phyloP scores from a whole-genome alignment of 2,888 invertebrate species.

The Alitta virens region DNA sequence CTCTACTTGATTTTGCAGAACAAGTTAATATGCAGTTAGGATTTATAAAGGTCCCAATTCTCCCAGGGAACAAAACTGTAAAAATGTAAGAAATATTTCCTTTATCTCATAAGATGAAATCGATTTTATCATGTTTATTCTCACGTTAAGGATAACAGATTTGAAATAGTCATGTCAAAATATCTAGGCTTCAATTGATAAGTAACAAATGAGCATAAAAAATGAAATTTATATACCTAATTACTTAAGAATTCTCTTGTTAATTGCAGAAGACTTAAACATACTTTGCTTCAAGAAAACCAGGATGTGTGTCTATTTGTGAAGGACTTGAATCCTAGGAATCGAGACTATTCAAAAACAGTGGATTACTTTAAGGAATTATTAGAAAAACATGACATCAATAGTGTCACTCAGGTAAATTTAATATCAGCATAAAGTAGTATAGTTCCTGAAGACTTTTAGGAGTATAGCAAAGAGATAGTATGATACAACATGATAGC shows the following conservation, averaged over 20 bases:
- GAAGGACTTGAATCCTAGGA: conserved; percentile 72
- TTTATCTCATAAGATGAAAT: not conserved
- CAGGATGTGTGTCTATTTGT: conserved; percentile 78
- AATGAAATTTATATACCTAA: too few relatives aligned
- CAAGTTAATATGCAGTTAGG: conserved; percentile 39
- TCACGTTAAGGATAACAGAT: too few relatives aligned
- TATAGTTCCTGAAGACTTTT: conserved; percentile 76
- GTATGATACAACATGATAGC: too few relatives aligned
- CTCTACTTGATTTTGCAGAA: conserved; percentile 33
- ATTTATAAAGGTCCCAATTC: conserved; percentile 38
- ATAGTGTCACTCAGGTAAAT: conserved; percentile 51
- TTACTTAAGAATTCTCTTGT: conserved; percentile 3
- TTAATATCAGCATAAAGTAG: conserved; percentile 67
- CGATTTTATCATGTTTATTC: too few relatives aligned
- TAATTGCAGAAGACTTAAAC: conserved; percentile 38
- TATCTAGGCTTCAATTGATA: too few relatives aligned
- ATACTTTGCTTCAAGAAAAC: conserved; percentile 62
- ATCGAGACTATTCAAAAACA: conserved; percentile 72
- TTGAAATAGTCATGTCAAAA: too few relatives aligned
- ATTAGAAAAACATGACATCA: conserved; percentile 65
- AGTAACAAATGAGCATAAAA: too few relatives aligned
- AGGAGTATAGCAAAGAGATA: too few relatives aligned
- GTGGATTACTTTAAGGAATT: conserved; percentile 72
- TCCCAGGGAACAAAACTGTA: conserved; percentile 30
- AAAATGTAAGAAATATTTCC: conserved; percentile 35